phyloP scores from a whole-genome alignment of 2,113 vertebrate genomes.

The Larimichthys polyactis region DNA sequence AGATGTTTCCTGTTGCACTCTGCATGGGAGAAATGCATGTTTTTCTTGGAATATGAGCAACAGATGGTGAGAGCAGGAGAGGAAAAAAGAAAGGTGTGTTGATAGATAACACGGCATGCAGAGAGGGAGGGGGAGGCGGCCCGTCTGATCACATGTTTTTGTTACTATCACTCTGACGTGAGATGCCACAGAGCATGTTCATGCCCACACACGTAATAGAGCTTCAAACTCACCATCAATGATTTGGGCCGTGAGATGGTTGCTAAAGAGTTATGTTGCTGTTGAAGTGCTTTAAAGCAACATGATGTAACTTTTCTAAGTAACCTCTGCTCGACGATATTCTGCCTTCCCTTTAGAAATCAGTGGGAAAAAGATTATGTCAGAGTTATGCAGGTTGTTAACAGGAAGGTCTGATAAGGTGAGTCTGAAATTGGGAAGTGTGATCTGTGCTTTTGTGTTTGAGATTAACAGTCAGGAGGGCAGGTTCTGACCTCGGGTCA shows the following conservation, averaged over 20 bases:
- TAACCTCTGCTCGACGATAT: not conserved
- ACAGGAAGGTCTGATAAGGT: slow-evolving; percentile 14
- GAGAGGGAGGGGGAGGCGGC: slow-evolving; percentile 23
- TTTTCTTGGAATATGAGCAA: slow-evolving; percentile 63
- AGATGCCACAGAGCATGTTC: not conserved
- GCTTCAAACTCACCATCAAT: too few species aligned
- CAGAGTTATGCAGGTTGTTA: not conserved
- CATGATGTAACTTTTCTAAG: too few species aligned
- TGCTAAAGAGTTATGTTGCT: too few species aligned
- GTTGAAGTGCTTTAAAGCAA: too few species aligned
- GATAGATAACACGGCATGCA: slow-evolving; percentile 52
- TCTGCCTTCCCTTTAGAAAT: slow-evolving; percentile 12
- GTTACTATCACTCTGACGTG: not conserved
- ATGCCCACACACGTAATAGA: too few species aligned
- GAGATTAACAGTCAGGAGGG: slow-evolving; percentile 10
- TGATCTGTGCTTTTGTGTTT: not conserved
- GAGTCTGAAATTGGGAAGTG: not conserved
- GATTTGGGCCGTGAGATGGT: too few species aligned
- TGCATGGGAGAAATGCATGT: slow-evolving; percentile 60
- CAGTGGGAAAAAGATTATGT: slow-evolving; percentile 47
- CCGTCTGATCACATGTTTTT: slow-evolving; percentile 31
- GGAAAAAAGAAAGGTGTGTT: slow-evolving; percentile 68
- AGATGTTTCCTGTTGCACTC: slow-evolving; percentile 77
- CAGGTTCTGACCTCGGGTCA: not conserved
- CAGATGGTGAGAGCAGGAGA: slow-evolving; percentile 64